Percentiles rank a stretch among this genome's conserved stretches.
phyloP scores from a whole-genome alignment of 1,140 invertebrate genomes.

The Megalonaias nervosa region DNA sequence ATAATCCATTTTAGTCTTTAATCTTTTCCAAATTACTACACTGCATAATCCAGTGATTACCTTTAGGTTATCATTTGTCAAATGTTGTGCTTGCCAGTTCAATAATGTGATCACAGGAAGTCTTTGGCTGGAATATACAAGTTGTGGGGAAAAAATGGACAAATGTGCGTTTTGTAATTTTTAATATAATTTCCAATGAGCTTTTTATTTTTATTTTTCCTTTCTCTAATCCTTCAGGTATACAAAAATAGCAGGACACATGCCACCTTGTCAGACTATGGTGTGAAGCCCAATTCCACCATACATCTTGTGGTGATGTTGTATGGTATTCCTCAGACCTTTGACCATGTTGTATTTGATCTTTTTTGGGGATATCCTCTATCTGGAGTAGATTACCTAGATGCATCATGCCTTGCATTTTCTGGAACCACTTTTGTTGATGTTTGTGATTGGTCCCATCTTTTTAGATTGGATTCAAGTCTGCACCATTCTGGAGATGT shows the following conservation, averaged over 20 bases:
- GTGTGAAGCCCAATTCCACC: slow-evolving; percentile 44
- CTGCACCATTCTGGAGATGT: slow-evolving; percentile 32
- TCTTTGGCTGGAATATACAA: too few species aligned
- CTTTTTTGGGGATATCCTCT: slow-evolving; percentile 54
- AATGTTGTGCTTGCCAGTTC: too few species aligned
- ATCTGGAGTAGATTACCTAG: slow-evolving; percentile 43
- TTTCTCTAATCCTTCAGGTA: slow-evolving; percentile 22
- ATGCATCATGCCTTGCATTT: slow-evolving; percentile 52
- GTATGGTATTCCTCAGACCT: slow-evolving; percentile 45
- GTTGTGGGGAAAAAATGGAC: too few species aligned
- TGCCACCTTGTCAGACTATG: slow-evolving; percentile 31
- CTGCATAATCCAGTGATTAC: too few species aligned
- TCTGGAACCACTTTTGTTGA: slow-evolving; percentile 7
- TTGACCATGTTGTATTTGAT: slow-evolving; percentile 53
- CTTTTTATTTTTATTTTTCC: too few species aligned
- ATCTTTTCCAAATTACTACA: too few species aligned
- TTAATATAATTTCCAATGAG: too few species aligned
- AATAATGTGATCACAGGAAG: too few species aligned
- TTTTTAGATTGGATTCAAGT: not conserved
- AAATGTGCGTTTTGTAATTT: too few species aligned
- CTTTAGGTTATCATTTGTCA: too few species aligned
- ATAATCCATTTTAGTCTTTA: too few species aligned
- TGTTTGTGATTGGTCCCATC: slow-evolving; percentile 23
- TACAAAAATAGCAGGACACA: slow-evolving; percentile 14
- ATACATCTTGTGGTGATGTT: slow-evolving; percentile 46